These are phyloP conservation scores for Drosophila barbarae DNA, from an alignment of 2,888 invertebrate genomes.

Conservation along the genomic window DNA sequence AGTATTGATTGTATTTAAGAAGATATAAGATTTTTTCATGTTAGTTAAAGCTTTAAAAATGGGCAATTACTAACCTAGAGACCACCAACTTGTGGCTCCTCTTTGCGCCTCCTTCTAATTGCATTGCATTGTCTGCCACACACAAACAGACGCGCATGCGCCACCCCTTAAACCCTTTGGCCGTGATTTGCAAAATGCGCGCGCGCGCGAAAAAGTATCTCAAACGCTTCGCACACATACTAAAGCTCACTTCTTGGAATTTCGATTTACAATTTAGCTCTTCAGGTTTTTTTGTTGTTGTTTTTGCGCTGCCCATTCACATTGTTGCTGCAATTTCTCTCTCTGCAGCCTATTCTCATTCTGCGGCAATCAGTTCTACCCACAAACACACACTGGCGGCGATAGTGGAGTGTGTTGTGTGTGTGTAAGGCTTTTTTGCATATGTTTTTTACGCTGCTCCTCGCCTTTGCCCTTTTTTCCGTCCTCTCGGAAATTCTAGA, in stretches of 20 bases:
- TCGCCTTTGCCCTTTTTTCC: conserved; percentile 60
- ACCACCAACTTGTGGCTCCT: conserved; percentile 35
- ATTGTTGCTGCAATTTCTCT: conserved; percentile 70
- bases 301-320: conserved; percentile 52
- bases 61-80: conserved; percentile 47
- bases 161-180: conserved; percentile 47
- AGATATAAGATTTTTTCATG: not conserved
- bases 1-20: not conserved
- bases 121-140: conserved; percentile 43
- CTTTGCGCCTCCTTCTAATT: conserved; percentile 53
- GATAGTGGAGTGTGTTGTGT: conserved; percentile 10
- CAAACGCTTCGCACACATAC: conserved; percentile 65
- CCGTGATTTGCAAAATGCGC: conserved; percentile 47
- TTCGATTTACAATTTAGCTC: conserved; percentile 73
- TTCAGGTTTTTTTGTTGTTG: conserved; percentile 53
- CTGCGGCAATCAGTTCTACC: conserved; percentile 64
- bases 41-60: not conserved
- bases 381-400: conserved; percentile 2
- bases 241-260: conserved; percentile 69
- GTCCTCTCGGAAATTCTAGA: conserved; percentile 31
- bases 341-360: conserved; percentile 58
- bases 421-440: conserved; percentile 52
- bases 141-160: conserved; percentile 9
- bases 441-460: conserved; percentile 60
- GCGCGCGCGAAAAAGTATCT: conserved; percentile 71